Evolutionary conservation across 2,888 invertebrate genomes (phyloP), one percentile per base, ranked within the genome.

Genomic region (Gisinianus flammeolus): DNA sequence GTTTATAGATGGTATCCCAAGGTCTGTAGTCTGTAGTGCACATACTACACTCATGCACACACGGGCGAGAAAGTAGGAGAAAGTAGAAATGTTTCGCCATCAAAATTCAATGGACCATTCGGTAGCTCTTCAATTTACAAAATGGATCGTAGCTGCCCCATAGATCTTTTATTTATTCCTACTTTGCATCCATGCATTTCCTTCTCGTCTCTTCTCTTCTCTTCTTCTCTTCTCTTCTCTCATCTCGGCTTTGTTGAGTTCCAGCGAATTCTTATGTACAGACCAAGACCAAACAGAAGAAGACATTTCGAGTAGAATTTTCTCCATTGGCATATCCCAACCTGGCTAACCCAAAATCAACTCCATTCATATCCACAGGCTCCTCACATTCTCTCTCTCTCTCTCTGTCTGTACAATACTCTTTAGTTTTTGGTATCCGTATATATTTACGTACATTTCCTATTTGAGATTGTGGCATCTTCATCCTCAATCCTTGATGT

Each of bases 81-180:
- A 12, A 22, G 26, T 62, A 28, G 62, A 62, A 62, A 62, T 62
- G 62, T 62, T 62, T 62, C 62, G 28, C 62, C 62, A 62, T 62
- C 62, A 62, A 62, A 62, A 62, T 62, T 62, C 62, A 62, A 62
- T 62, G 62, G 62, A 62, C 62, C 62, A 62, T 62, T 62, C 62
- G 3, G 24, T 28, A 12, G 62, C 26, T 28, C 28, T 28, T 62
- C 62, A 62, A 62, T 62, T 62, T 62, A 62, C 62, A 62, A 62
- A 62, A 62, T 62, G 62, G 62, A 62, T 62, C 62, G 22, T 62
- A 24, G 62, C 28, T 26, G 6, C 26, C 62, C 62, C 24, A 24
- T 62, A 28, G 12, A 62, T 62, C 26, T 26, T 62, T 62, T 62
- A 62, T 62, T 62, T 62, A 62, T 62, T 26, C 62, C 26, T 62